Base-by-base conservation (phyloP, 2,888 invertebrate species). In the Lycocerus yunnanus region DNA sequence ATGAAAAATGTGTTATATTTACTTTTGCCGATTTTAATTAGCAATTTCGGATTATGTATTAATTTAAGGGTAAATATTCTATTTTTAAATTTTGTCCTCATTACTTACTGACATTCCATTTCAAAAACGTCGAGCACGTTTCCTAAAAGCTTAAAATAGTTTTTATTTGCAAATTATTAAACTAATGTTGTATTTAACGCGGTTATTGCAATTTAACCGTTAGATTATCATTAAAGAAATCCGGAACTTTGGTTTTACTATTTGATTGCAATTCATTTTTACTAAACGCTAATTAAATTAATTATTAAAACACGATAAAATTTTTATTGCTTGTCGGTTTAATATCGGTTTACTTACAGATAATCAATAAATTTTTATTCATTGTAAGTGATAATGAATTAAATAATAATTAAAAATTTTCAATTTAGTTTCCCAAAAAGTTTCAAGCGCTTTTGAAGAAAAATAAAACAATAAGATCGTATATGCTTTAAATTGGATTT, bases 11-110 rank as follows among this genome's bases (percentile, higher is more conserved):
- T 59, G 24, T 14, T n/a, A 13, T 20, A 6, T 21, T 66, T 68
- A 21, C 59, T 74, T 14, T 11, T 59, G 15, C 13, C 58, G 8
- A 10, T 65, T 21, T 24, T 74, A 68, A 24, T 71, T 11, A 65
- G 21, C 66, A 59, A 21, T n/a, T 20, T 72, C 15, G 72, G 68
- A 66, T 58, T 69, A 27, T 69, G 72, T 21, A 58, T 60, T 15
- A 75, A 66, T 66, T 61, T 60, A 43, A 72, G 66, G 75, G 75
- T 75, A 75, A 75, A 69, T 69, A 75, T 66, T 27, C 27, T 66
- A 27, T 66, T 66, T 66, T 15, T 27, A 27, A 24, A 15, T 24
- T 27, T 15, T 68, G 69, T 61, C 60, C 63, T 69, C 15, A 63
- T 61, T 21, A 15, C n/a, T 58, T 27, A 16, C 27, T 16, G n/a